These are phyloP conservation scores for Acridotheres tristis DNA, from an alignment of 2,797 vertebrate species.

Conservation along the genomic window DNA sequence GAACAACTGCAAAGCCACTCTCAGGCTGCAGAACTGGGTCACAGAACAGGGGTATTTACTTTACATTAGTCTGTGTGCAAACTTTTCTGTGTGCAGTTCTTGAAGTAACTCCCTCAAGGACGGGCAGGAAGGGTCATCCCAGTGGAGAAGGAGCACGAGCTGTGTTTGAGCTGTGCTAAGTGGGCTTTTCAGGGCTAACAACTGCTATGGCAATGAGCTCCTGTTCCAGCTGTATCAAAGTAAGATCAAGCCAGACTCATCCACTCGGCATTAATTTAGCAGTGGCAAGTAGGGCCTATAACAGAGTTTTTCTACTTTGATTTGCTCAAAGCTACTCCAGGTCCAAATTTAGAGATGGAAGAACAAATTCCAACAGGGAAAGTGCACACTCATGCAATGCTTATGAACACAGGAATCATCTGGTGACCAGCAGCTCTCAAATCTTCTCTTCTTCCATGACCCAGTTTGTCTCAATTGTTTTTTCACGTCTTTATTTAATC, in stretches of 20 bases:
- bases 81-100: background rate
- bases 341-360: background rate
- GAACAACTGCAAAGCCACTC: background rate
- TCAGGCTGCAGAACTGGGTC: background rate
- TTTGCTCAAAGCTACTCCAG: background rate
- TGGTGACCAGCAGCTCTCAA: background rate
- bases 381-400: background rate
- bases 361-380: background rate
- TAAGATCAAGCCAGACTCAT: background rate
- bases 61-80: background rate
- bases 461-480: background rate
- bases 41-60: background rate
- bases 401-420: background rate
- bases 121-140: no score
- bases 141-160: background rate
- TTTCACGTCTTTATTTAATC: background rate
- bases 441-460: background rate
- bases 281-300: background rate
- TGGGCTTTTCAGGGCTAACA: background rate
- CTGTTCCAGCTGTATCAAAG: background rate
- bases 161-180: background rate
- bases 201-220: background rate
- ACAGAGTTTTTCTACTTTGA: background rate
- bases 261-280: background rate
- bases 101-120: background rate